Percentiles rank a stretch among this genome's conserved stretches.
These are phyloP conservation scores for Nephotettix cincticeps DNA, from an alignment of 1,140 invertebrate genomes.

Conservation along the genomic window DNA sequence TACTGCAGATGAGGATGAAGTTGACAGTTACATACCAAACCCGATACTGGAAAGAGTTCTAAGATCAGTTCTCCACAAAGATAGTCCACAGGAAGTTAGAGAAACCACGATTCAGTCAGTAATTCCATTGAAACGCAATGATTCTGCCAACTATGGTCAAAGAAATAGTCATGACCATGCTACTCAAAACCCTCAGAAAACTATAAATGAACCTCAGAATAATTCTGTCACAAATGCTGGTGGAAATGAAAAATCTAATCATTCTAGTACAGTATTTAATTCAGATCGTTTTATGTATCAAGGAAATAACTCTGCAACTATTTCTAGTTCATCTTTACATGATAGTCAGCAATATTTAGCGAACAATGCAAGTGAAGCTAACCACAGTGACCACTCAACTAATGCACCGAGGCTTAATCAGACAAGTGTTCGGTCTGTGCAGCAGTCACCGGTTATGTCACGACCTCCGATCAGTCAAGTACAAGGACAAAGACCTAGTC, in stretches of 20 bases:
- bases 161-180: not conserved
- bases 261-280: not conserved
- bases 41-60: constrained; percentile 85
- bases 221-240: not conserved
- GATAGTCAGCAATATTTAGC: not conserved
- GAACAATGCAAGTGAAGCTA: not conserved
- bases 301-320: not conserved
- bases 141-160: constrained; percentile 36
- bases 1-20: constrained; percentile 87
- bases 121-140: constrained; percentile 43
- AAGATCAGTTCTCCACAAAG: constrained; percentile 73
- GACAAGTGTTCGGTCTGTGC: not conserved
- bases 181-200: not conserved
- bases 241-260: not conserved
- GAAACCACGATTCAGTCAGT: constrained; percentile 41
- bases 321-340: not conserved
- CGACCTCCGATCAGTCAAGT: not conserved
- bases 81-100: constrained; percentile 35
- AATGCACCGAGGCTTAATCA: not conserved
- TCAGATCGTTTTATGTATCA: not conserved
- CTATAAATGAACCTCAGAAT: not conserved
- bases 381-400: not conserved
- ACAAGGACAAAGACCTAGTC: not conserved
- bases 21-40: constrained; percentile 87
- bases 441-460: constrained; percentile 11